phyloP scores from a whole-genome alignment of 1,140 invertebrate genomes.

The Drosophila paulistorum region DNA sequence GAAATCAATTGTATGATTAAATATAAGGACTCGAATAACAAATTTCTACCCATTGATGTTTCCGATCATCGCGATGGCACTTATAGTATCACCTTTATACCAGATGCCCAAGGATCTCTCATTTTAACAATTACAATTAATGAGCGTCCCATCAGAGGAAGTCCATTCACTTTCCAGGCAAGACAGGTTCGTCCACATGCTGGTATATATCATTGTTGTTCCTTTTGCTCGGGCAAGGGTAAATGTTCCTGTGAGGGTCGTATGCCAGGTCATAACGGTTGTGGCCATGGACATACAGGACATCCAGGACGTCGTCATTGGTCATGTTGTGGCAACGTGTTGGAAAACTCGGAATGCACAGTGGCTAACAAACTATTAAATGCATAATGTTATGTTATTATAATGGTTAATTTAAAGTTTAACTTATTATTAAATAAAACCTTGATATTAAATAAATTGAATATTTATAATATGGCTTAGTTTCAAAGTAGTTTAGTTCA shows the following conservation, averaged over 20 bases:
- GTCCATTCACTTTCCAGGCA: constrained; percentile 85
- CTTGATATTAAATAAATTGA: too few species aligned
- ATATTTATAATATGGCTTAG: too few species aligned
- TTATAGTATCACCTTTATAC: constrained; percentile 85
- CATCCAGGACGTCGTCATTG: constrained; percentile 91
- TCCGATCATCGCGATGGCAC: constrained; percentile 86
- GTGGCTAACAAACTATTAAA: constrained; percentile 76
- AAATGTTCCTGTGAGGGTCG: constrained; percentile 88
- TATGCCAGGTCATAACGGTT: constrained; percentile 90
- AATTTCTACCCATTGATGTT: constrained; percentile 83
- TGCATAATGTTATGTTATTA: constrained; percentile 12
- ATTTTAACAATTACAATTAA: constrained; percentile 86
- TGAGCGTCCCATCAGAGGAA: constrained; percentile 86
- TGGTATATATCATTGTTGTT: constrained; percentile 90
- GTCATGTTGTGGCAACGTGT: constrained; percentile 90
- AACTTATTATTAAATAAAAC: too few species aligned
- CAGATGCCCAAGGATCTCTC: constrained; percentile 85
- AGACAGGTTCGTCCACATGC: constrained; percentile 85
- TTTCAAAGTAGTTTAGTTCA: too few species aligned
- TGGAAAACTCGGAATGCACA: constrained; percentile 85
- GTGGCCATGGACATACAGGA: constrained; percentile 90
- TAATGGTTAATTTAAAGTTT: neutral
- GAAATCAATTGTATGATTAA: constrained; percentile 82
- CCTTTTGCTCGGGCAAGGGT: constrained; percentile 91
- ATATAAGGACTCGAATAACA: constrained; percentile 79